Evolutionary conservation across 2,113 vertebrate genomes (phyloP), one percentile per base, ranked within the genome.

Genomic region (Monarcha castaneiventris): DNA sequence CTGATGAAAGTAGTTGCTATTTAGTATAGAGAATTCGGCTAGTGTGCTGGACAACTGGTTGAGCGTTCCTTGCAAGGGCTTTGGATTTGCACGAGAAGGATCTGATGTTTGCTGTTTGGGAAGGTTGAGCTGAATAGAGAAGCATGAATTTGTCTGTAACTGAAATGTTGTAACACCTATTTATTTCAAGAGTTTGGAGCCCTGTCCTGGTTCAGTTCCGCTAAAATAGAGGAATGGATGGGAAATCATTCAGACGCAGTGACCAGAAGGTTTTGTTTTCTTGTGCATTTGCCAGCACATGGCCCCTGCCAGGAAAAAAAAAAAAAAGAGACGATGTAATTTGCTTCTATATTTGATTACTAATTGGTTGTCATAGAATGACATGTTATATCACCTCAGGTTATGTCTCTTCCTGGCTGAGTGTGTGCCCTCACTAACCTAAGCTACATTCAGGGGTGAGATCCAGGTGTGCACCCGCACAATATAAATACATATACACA

Each of bases 251-350:
- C 19, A 37, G 75, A 71, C 66, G 10, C 26, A 63, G 16, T 72
- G 66, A 46, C 6, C 23, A 87, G 49, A 64, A 77, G 13, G 7
- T 69, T 84, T 77, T 87, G 14, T 44, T 81, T 33, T 58, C n/a
- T 71, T 52, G n/a, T 33, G 16, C 26, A 56, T 84, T 89, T 89
- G 35, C 33, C 37, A 64, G n/a, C 8, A 44, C 17, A 37, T 9
- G 26, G 5, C 0, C 8, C 14, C 8, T 4, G 1, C 6, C 29
- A 43, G 20, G 1, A 32, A 59, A 54, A 68, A 44, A 66, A 23
- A 73, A 19, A 37, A 18, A 11, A 46, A 23, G 61, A 11, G 2
- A 16, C 33, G 44, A 59, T 7, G 1, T 26, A 30, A 61, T 81
- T 84, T 61, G 13, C 20, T n/a, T 69, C 33, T 61, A 30, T 27